phyloP scores from a whole-genome alignment of 2,113 vertebrate species.

The Calidris pugnax region DNA sequence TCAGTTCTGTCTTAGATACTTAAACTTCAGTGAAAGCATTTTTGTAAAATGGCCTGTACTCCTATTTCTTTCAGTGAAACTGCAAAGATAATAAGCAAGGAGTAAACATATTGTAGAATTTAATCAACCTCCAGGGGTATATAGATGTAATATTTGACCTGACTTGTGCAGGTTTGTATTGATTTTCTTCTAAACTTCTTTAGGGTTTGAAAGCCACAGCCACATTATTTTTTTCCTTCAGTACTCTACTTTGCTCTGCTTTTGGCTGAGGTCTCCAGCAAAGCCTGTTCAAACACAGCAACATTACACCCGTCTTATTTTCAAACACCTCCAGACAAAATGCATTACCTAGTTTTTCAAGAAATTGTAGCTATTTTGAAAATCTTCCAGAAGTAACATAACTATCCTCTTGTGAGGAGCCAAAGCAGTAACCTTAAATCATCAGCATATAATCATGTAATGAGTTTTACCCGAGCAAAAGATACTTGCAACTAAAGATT shows the following conservation, averaged over 20 bases:
- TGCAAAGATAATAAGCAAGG: background rate
- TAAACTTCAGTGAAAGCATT: background rate
- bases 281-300: background rate
- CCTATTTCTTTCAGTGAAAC: background rate
- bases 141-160: background rate
- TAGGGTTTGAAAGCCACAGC: background rate
- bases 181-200: background rate
- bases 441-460: background rate
- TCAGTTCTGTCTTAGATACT: background rate
- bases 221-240: background rate
- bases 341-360: background rate
- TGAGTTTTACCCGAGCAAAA: background rate
- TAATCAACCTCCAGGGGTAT: background rate
- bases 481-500: background rate
- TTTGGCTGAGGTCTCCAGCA: background rate
- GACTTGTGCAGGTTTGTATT: background rate
- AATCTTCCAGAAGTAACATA: background rate
- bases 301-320: background rate
- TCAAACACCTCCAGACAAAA: background rate
- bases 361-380: background rate
- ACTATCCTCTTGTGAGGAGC: background rate
- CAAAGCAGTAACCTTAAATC: background rate
- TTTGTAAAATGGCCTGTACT: background rate
- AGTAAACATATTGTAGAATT: background rate
- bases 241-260: background rate